These are phyloP conservation scores for Coreius guichenoti DNA, from an alignment of 2,797 vertebrate genomes.

Conservation along the genomic window DNA sequence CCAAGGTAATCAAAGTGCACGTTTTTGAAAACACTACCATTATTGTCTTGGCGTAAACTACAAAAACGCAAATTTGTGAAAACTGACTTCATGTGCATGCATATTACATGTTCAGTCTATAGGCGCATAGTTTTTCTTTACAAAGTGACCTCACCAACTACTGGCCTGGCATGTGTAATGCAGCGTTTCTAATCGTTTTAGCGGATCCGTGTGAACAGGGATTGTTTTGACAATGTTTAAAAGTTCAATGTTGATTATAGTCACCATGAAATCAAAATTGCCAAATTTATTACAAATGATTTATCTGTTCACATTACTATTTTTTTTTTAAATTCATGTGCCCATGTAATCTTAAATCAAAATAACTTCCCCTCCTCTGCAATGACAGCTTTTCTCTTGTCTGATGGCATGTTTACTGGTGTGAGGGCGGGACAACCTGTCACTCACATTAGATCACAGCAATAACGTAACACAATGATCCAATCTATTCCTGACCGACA, in stretches of 20 bases:
- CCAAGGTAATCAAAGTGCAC: conserved; percentile 70
- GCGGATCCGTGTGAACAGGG: not conserved
- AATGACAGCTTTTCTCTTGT: not conserved
- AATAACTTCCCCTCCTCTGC: not conserved
- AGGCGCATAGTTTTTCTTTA: not conserved
- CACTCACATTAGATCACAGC: not conserved
- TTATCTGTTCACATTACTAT: not conserved
- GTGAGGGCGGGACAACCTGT: not conserved
- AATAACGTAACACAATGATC: not conserved
- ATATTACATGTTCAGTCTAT: not conserved
- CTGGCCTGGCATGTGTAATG: not conserved
- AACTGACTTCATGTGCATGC: not conserved
- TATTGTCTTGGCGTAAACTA: not conserved
- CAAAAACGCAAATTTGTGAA: not conserved
- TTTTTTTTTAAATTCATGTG: not conserved
- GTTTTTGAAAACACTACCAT: not conserved
- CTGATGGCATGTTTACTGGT: not conserved
- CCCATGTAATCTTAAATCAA: not conserved
- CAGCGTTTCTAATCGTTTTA: not conserved
- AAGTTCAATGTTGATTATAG: not conserved
- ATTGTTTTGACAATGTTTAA: not conserved
- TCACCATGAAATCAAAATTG: not conserved
- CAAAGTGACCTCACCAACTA: not conserved
- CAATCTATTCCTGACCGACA: not conserved
- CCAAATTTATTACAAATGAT: not conserved